Base-by-base conservation (phyloP, 2,113 vertebrate species). In the Cranoglanis bouderius region DNA sequence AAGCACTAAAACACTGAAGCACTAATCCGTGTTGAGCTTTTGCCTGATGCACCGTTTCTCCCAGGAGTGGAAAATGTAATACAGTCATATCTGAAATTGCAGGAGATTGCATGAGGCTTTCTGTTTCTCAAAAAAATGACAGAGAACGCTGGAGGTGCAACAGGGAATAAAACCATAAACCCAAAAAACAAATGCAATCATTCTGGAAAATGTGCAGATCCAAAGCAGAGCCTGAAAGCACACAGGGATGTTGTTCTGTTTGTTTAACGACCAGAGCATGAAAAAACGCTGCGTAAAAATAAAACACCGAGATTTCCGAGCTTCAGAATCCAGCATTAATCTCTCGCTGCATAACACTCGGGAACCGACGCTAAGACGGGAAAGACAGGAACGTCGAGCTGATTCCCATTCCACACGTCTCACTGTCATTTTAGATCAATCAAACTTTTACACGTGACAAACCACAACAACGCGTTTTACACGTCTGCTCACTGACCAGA, bases 11-110 rank as follows among this genome's bases (percentile, higher is more conserved):
- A 75, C n/a, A n/a, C n/a, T n/a, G n/a, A n/a, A 49, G 46, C 24
- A n/a, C 74, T 78, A 86, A 86, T 75, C 67, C 14, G 9, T 26
- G 19, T 57, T 86, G 59, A 59, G 9, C 85, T 75, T 40, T 24
- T 53, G 51, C 53, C 51, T 43, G 38, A 86, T 59, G 49, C 32
- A 24, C 67, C 7, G 1, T 29, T 74, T 35, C n/a, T 67, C n/a
- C 49, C 21, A 49, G 67, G 35, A 38, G 29, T 38, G n/a, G 46
- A 72, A 85, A 85, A 85, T 72, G 32, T 35, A 72, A 72, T 19
- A 40, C 8, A 38, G 57, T 61, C 57, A n/a, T n/a, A 26, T 46
- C 14, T 49, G 82, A 84, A 65, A 65, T 67, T 46, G 82, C 82
- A 49, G 59, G 38, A 67, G 77, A 80, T 32, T 80, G 43, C 46